Conservation (phyloP, 2,888 invertebrate genomes). For the Hipparchia sbordonii region DNA sequence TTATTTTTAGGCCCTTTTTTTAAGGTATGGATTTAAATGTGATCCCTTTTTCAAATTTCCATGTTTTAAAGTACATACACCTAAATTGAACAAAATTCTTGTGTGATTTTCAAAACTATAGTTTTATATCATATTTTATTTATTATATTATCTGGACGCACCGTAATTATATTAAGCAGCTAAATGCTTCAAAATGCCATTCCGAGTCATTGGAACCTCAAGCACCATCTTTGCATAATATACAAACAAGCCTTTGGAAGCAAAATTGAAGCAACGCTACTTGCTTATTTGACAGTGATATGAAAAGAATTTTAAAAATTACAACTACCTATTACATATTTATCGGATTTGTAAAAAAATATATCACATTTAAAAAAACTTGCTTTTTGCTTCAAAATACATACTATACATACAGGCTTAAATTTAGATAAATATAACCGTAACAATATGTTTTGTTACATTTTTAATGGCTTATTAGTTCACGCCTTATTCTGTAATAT, state of each 20-base stretch:
- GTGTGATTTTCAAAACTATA: too few relatives aligned
- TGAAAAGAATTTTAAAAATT: constrained; percentile 24
- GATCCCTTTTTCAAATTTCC: too few relatives aligned
- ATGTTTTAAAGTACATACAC: too few relatives aligned
- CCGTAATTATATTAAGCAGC: constrained; percentile 51
- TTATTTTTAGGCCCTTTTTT: too few relatives aligned
- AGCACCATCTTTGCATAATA: constrained; percentile 58
- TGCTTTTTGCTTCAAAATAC: background rate
- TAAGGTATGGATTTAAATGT: too few relatives aligned
- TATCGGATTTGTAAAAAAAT: constrained; percentile 31
- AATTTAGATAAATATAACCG: background rate
- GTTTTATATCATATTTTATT: too few relatives aligned
- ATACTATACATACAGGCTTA: background rate
- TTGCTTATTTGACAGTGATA: constrained; percentile 30
- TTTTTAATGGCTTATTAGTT: background rate
- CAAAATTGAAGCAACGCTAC: constrained; percentile 26
- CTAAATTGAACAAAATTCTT: too few relatives aligned
- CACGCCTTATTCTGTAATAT: background rate
- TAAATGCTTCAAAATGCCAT: constrained; percentile 81
- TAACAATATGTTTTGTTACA: background rate
- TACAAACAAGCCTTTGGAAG: constrained; percentile 14
- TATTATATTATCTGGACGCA: background rate
- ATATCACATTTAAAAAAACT: constrained; percentile 24
- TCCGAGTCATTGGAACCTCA: constrained; percentile 52
- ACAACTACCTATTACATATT: constrained; percentile 17